A percentile compares a stretch with the other conserved stretches of the same genome.
Conservation (phyloP, 2,888 invertebrate species). For the Taphrorychus bicolor region DNA sequence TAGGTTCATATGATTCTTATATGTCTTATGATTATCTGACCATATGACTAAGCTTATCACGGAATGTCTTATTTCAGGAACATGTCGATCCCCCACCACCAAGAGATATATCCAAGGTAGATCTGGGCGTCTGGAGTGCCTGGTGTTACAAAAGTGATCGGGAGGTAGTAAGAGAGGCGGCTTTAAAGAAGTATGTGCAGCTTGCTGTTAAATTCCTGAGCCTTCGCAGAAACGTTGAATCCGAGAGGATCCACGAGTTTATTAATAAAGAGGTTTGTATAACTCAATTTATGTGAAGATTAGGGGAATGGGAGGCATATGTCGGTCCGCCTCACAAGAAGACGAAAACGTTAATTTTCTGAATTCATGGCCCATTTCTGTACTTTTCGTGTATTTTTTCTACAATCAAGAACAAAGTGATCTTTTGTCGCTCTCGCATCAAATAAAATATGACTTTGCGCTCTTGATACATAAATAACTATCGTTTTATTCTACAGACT, state of each 20-base stretch:
- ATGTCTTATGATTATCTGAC: neutral
- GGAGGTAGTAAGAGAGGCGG: conserved; percentile 73
- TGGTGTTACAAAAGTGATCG: conserved; percentile 70
- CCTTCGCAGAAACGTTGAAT: conserved; percentile 63
- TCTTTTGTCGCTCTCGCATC: no score
- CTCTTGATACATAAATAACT: no score
- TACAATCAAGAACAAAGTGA: no score
- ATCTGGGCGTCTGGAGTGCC: conserved; percentile 66
- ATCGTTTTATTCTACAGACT: conserved; percentile 63
- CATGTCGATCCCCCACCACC: conserved; percentile 48
- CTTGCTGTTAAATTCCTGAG: conserved; percentile 68
- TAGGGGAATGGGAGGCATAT: no score
- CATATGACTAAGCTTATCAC: no score
- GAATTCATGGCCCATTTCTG: no score
- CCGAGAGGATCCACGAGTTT: conserved; percentile 64
- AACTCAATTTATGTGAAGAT: no score
- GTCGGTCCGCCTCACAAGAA: no score
- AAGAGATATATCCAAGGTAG: conserved; percentile 52
- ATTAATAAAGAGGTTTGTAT: conserved; percentile 64
- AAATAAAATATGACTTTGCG: no score
- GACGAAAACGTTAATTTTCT: no score
- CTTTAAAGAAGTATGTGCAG: conserved; percentile 70
- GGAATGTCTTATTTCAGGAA: conserved; percentile 11
- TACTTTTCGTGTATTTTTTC: no score
- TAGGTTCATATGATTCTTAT: neutral